Evolutionary conservation across 1,140 invertebrate genomes (phyloP).

Genomic region (Pteromalus puparum): DNA sequence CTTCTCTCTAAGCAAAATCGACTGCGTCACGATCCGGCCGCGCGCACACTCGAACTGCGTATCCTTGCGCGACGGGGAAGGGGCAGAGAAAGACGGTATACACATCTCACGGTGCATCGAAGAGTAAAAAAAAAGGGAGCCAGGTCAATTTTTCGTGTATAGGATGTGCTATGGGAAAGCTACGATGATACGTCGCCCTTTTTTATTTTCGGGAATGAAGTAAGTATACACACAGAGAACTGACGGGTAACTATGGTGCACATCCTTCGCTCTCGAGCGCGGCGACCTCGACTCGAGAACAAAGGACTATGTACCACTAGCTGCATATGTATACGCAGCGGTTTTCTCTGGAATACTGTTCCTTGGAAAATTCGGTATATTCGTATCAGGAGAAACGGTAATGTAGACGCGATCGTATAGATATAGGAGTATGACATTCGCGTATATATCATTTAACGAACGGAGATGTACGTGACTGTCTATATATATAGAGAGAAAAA

Average conservation of each 20-base stretch:
- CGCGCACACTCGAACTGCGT: neutral
- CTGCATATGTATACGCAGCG: neutral
- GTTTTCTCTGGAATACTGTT: neutral
- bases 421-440: neutral
- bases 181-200: neutral
- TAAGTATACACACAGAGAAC: neutral
- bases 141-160: neutral
- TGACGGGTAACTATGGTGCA: neutral
- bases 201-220: neutral
- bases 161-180: neutral
- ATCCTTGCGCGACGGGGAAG: conserved; percentile 11
- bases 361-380: neutral
- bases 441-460: too few species aligned
- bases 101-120: neutral
- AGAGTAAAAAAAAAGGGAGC: neutral
- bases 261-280: neutral
- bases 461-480: too few species aligned
- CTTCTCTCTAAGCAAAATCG: conserved; percentile 8
- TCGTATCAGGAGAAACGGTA: too few species aligned
- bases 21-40: conserved; percentile 11
- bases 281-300: neutral
- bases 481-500: neutral
- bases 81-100: conserved; percentile 26
- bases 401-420: too few species aligned
- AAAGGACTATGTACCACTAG: neutral